A percentile compares a stretch with the other conserved stretches of the same genome.
These are phyloP conservation scores for Megaceryle maxima DNA, from an alignment of 2,113 vertebrate genomes.

Conservation along the genomic window DNA sequence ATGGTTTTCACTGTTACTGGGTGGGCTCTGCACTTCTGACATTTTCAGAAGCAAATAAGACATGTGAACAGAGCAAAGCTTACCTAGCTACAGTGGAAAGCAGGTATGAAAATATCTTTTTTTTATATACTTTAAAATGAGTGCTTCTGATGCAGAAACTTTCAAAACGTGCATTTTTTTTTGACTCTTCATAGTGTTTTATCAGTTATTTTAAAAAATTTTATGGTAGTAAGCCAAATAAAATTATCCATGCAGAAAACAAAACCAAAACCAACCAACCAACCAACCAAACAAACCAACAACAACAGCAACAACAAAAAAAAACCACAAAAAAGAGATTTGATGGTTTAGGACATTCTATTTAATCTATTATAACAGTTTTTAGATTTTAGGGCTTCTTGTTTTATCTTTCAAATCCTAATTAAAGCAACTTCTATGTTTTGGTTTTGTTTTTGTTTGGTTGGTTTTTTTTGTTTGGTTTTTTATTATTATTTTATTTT, in stretches of 20 bases:
- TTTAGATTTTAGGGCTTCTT: neutral
- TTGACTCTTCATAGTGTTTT: neutral
- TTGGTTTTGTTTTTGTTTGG: neutral
- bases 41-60: slow-evolving; percentile 81
- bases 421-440: neutral
- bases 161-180: neutral
- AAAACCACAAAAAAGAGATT: neutral
- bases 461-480: no score
- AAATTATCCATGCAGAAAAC: neutral
- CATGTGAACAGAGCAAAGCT: slow-evolving; percentile 68
- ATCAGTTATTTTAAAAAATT: rapidly evolving
- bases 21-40: slow-evolving; percentile 75
- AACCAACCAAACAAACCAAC: no score
- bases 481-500: neutral
- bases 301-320: neutral
- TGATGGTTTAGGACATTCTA: neutral
- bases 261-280: neutral
- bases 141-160: neutral
- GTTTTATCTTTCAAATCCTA: neutral
- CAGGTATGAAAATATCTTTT: slow-evolving; percentile 74
- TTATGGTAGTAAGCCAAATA: neutral
- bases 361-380: neutral
- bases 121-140: neutral
- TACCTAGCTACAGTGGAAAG: slow-evolving; percentile 79
- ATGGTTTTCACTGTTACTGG: slow-evolving; percentile 82